Conservation (phyloP, 2,888 invertebrate species). For the Dinocampus coccinellae region DNA sequence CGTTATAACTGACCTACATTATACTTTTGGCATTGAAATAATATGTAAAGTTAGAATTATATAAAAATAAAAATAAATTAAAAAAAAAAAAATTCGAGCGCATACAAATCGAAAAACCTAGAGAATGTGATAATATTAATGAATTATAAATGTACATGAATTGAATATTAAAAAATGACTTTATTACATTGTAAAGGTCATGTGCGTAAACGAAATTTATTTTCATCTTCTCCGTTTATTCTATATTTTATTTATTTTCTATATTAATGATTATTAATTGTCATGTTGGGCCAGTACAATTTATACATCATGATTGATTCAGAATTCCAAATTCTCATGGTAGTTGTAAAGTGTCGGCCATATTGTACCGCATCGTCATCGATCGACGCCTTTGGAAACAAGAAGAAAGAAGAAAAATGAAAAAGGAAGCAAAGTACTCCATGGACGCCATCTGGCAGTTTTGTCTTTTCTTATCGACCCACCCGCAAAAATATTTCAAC, state of each 20-base stretch:
- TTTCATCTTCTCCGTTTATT: not conserved
- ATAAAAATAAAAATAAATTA: not conserved
- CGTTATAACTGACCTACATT: not conserved
- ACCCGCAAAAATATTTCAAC: slow-evolving; percentile 38
- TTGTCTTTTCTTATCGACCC: slow-evolving; percentile 60
- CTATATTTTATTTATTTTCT: not conserved
- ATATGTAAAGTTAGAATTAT: not conserved
- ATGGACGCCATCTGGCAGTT: slow-evolving; percentile 62
- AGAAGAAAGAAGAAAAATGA: slow-evolving; percentile 23
- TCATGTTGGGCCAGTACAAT: not conserved
- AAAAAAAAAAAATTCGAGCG: not conserved
- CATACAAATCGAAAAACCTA: not conserved
- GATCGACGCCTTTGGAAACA: slow-evolving; percentile 54
- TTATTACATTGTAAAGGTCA: not conserved
- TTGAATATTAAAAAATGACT: not conserved
- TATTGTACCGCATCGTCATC: slow-evolving; percentile 66
- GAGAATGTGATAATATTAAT: not conserved
- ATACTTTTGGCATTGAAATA: not conserved
- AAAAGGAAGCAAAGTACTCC: slow-evolving; percentile 41
- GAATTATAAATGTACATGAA: not conserved
- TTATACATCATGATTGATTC: not conserved
- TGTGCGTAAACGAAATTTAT: not conserved
- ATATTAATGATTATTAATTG: not conserved
- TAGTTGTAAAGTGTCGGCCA: slow-evolving; percentile 55
- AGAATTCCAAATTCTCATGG: not conserved